Evolutionary conservation across 2,113 vertebrate species (phyloP), one percentile per base, ranked within the genome.

Genomic region (Rallus limicola): DNA sequence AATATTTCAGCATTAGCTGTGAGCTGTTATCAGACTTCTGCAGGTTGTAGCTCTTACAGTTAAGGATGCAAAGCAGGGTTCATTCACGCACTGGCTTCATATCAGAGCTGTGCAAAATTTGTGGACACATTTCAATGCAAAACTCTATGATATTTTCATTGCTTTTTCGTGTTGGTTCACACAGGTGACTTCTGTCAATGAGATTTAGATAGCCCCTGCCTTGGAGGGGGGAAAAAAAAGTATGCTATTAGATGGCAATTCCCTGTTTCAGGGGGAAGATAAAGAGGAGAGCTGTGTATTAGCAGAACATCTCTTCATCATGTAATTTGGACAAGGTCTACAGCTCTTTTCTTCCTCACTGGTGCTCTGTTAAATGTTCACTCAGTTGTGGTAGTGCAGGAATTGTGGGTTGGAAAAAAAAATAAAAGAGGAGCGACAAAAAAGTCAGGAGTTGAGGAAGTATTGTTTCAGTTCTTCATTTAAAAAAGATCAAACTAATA

Each of bases 1-100:
- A 81, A 69, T 53, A 21, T 86, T 93, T 90, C 69, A 70, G 53
- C 60, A 71, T 85, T 92, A 84, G 40, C 64, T 78, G 52, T 83
- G 76, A 82, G 58, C 90, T 79, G 76, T 96, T 97, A 97, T 96
- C 95, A 92, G 72, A 86, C 82, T 76, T 75, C 42, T 86, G 92
- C 95, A 96, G 95, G 90, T 84, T 93, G 88, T 79, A 90, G 92
- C 71, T 95, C 90, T 92, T 82, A 20, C 38, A 92, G 79, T 78
- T 90, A 78, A 60, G 80, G 90, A 93, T 95, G 95, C 94, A 95
- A 94, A 96, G 82, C 21, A 92, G 40, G 0, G 1, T 68, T 92
- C 76, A 64, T 92, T 94, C 48, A 64, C 90, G 38, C 2, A 0
- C 40, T 78, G 68, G 69, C 53, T 86, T 93, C 6, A 2, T 71